phyloP scores from a whole-genome alignment of 2,113 vertebrate genomes.

The Psittacula cyanocephala region DNA sequence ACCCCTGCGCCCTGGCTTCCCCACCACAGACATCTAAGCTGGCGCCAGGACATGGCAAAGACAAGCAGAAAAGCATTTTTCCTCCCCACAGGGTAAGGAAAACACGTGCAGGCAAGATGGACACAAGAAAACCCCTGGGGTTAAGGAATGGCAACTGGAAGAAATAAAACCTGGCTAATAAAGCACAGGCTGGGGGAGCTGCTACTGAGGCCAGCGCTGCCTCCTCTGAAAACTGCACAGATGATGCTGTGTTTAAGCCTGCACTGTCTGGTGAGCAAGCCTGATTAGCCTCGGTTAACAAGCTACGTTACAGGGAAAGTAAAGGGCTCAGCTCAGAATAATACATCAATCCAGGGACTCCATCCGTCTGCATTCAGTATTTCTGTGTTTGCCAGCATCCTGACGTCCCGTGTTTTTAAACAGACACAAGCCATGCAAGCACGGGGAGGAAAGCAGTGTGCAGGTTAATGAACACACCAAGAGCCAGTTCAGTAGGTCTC shows the following conservation, averaged over 20 bases:
- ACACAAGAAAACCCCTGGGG: neutral
- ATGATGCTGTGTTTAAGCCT: neutral
- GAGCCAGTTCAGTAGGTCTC: neutral
- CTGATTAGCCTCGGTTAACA: neutral
- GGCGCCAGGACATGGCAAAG: neutral
- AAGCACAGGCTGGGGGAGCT: neutral
- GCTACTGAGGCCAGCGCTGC: neutral
- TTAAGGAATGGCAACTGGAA: neutral
- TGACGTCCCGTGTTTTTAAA: too few species aligned
- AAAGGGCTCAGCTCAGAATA: neutral
- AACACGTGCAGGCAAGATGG: neutral
- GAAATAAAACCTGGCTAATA: neutral
- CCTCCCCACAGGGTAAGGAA: neutral
- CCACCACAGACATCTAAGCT: neutral
- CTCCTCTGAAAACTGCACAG: neutral
- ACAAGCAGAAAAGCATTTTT: neutral
- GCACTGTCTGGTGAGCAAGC: neutral
- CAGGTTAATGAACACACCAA: neutral
- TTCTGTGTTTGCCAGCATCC: neutral
- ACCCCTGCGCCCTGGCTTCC: accelerated
- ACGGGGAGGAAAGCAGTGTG: neutral
- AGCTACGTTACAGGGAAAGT: neutral
- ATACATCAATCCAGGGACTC: neutral
- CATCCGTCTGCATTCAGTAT: neutral
- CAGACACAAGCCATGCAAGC: neutral